Evolutionary conservation across 1,140 invertebrate species (phyloP).

Genomic region (Listronotus oregonensis): DNA sequence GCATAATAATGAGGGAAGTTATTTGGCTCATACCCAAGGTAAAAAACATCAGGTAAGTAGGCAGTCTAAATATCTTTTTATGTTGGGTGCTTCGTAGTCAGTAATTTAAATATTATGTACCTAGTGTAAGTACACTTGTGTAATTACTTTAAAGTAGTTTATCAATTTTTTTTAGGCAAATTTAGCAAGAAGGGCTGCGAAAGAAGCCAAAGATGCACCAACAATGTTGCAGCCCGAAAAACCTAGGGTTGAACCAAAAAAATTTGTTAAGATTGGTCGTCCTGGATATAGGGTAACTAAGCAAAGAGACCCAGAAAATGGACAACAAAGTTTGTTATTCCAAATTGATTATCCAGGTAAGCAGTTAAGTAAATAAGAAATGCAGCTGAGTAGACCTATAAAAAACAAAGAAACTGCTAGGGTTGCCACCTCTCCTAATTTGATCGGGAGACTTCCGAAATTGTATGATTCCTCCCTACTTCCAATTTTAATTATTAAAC

Average conservation of each 20-base stretch:
- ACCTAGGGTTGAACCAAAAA: conserved; percentile 94
- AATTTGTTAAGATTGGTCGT: conserved; percentile 99
- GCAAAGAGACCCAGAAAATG: conserved; percentile 92
- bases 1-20: conserved; percentile 99
- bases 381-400: too few relatives aligned
- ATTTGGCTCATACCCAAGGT: conserved; percentile 99
- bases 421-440: too few relatives aligned
- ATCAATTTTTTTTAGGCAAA: conserved; percentile 69
- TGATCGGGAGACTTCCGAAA: too few relatives aligned
- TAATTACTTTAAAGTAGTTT: background rate
- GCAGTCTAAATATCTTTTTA: too few relatives aligned
- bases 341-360: conserved; percentile 93
- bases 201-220: conserved; percentile 97
- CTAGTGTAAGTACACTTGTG: too few relatives aligned
- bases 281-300: conserved; percentile 99
- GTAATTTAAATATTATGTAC: too few relatives aligned
- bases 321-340: conserved; percentile 96
- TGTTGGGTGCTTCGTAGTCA: too few relatives aligned
- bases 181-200: conserved; percentile 94
- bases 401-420: too few relatives aligned
- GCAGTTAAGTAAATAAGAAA: too few relatives aligned
- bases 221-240: conserved; percentile 90
- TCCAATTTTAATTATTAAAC: too few relatives aligned
- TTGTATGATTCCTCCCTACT: too few relatives aligned
- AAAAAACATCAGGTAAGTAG: conserved; percentile 91